Conservation (phyloP, 2,113 vertebrate genomes). For the Silurus glanis region DNA sequence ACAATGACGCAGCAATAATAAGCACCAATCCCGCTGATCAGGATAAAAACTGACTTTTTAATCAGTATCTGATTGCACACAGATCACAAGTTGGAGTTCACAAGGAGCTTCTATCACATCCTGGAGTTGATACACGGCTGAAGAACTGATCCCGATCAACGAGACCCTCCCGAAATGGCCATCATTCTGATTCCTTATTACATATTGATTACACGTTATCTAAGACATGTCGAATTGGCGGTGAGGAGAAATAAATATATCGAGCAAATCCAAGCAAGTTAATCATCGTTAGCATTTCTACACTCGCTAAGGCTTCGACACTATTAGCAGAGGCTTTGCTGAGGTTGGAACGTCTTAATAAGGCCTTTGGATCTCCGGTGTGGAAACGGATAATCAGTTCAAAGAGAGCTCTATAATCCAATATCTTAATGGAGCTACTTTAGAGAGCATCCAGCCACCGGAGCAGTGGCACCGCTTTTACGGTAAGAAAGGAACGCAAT, state of each 20-base stretch:
- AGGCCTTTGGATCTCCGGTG: conserved; percentile 28
- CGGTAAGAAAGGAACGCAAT: conserved; percentile 13
- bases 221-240: background rate
- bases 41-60: background rate
- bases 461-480: conserved; percentile 21
- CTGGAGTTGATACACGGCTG: background rate
- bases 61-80: background rate
- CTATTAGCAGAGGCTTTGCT: conserved; percentile 13
- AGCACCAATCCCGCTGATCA: background rate
- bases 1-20: background rate
- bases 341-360: background rate
- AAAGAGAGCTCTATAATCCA: conserved; percentile 48
- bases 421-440: conserved; percentile 48
- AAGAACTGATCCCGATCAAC: background rate
- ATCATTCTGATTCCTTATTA: background rate
- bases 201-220: background rate
- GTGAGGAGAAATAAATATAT: background rate
- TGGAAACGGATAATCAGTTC: conserved; percentile 45
- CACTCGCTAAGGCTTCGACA: conserved; percentile 8
- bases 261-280: background rate
- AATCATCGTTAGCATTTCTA: conserved; percentile 3
- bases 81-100: background rate
- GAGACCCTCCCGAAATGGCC: no score
- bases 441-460: background rate
- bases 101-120: background rate